Evolutionary conservation across 2,113 vertebrate genomes (phyloP).

Genomic region (Megaleporinus macrocephalus): DNA sequence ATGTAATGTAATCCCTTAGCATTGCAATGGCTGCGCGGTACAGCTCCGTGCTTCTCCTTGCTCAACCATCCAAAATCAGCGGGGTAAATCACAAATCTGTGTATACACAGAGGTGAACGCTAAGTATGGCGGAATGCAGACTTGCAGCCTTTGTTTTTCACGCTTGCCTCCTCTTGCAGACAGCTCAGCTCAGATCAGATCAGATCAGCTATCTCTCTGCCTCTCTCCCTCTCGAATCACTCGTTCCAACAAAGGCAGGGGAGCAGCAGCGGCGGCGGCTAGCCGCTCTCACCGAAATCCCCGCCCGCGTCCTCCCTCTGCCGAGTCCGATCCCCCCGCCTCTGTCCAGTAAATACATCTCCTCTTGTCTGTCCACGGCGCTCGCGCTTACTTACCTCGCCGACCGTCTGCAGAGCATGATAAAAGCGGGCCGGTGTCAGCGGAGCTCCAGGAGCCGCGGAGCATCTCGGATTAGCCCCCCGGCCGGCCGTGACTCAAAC

Average conservation of each 20-base stretch:
- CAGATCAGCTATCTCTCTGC: neutral
- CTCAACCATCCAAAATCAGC: neutral
- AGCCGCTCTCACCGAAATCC: conserved; percentile 2
- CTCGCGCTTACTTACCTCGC: conserved; percentile 75
- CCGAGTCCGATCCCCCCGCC: too few species aligned
- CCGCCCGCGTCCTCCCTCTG: neutral
- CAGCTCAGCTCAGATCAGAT: too few species aligned
- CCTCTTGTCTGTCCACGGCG: neutral
- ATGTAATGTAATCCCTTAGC: too few species aligned
- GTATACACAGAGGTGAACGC: too few species aligned
- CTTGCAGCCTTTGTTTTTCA: conserved; percentile 31
- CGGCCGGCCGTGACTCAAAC: conserved; percentile 49
- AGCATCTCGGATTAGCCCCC: conserved; percentile 72
- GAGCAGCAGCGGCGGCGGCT: neutral
- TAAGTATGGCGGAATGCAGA: conserved; percentile 3
- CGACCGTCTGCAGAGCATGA: conserved; percentile 77
- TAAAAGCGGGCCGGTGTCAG: conserved; percentile 66
- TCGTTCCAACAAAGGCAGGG: conserved; percentile 14
- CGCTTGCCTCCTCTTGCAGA: neutral
- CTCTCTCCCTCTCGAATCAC: neutral
- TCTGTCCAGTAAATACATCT: neutral
- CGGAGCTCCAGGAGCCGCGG: conserved; percentile 61
- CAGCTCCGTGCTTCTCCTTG: too few species aligned
- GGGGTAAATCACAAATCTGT: neutral
- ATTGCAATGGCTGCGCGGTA: too few species aligned